Evolutionary conservation across 2,888 invertebrate genomes (phyloP).

Genomic region (Anagyrus pseudococci): DNA sequence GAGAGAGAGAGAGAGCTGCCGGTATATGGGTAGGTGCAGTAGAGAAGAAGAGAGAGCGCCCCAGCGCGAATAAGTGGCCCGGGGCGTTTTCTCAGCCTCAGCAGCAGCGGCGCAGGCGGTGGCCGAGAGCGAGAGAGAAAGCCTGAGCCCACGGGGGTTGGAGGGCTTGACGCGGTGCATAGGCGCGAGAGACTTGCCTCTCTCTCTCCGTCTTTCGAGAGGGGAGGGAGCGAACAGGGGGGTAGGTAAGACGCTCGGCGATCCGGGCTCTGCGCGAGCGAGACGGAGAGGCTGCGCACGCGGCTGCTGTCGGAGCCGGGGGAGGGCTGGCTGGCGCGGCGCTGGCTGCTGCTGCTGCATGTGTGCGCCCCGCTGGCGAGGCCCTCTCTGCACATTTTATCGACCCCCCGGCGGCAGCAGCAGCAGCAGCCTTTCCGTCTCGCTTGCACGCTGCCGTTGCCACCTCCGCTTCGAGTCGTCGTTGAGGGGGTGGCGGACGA

Average conservation of each 20-base stretch:
- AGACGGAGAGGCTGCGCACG: too few relatives aligned
- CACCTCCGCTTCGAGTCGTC: background rate
- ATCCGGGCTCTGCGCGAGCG: too few relatives aligned
- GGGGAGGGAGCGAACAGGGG: too few relatives aligned
- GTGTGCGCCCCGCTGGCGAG: slow-evolving; percentile 21
- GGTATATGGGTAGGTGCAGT: background rate
- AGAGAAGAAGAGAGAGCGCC: background rate
- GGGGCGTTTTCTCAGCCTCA: slow-evolving; percentile 27
- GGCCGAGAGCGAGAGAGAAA: too few relatives aligned
- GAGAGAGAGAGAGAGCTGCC: too few relatives aligned
- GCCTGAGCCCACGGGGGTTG: too few relatives aligned
- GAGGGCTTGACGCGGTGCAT: too few relatives aligned
- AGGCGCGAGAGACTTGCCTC: background rate
- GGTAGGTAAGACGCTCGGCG: background rate
- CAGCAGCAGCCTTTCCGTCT: background rate
- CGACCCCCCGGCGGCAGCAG: slow-evolving; percentile 27
- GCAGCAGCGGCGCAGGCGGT: too few relatives aligned
- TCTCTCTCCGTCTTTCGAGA: slow-evolving; percentile 2
- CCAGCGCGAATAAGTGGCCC: slow-evolving; percentile 25
- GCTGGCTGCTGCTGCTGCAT: slow-evolving; percentile 31
- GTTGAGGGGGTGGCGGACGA: background rate
- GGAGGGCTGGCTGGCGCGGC: background rate
- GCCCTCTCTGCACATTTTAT: slow-evolving; percentile 32
- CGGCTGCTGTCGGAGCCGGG: too few relatives aligned
- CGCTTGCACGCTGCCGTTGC: background rate